Base-by-base conservation (phyloP, 2,797 vertebrate species). In the Salmo trutta region DNA sequence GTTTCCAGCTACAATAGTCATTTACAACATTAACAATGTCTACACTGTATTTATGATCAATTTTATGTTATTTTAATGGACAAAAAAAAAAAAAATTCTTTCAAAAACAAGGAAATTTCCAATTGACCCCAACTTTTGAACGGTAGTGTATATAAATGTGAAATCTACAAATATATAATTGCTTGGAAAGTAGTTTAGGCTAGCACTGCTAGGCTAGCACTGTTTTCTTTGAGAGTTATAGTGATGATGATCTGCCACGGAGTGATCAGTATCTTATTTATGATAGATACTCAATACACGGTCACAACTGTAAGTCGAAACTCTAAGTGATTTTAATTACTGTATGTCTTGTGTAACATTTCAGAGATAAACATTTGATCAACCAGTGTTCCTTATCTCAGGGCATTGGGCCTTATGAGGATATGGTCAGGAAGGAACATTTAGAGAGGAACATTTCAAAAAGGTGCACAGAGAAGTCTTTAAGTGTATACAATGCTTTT, bases 241-340 rank as follows among this genome's bases (percentile, higher is more conserved):
- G 27, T 68, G 29, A 16, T 79, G 59, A 74, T 47, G 10, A 80
- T 81, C 72, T 83, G 81, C 71, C 75, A 64, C 36, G 56, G 73
- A 74, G 19, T 64, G 59, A 64, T 24, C 24, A 59, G 53, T 59
- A 59, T 73, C 19, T 24, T 47, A 47, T 47, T 74, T 66, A 79
- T 71, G 64, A 79, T 77, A 81, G 79, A 47, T 47, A 47, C 10
- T 47, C 41, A 47, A 47, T 47, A 47, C 41, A 82, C 73, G 17
- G 29, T 68, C 16, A 52, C 80, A 77, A 81, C 66, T 77, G 41
- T 47, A 47, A 47, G 41, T 47, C 14, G 14, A 64, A 12, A 14
- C 33, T 78, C 36, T 24, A 54, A n/a, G 52, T 21, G 10, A 79
- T 24, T 52, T 75, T 17, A 64, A 7, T n/a, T 47, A 29, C 65